A percentile compares a stretch with the other conserved stretches of the same genome.
Conservation (phyloP, 1,140 invertebrate genomes). For the Anastrepha ludens region DNA sequence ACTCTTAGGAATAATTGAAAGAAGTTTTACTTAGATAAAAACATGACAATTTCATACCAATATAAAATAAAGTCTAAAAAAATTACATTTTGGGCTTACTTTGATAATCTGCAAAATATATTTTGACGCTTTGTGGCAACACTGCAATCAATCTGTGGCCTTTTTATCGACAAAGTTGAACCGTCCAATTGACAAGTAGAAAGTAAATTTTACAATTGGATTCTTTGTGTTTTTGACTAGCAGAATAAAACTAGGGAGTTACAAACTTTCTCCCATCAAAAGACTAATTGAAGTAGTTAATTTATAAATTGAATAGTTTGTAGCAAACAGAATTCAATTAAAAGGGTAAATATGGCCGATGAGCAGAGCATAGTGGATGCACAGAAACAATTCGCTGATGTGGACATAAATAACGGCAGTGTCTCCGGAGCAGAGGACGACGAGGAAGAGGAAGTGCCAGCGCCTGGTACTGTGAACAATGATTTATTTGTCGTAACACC, state of each 20-base stretch:
- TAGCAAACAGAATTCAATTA: neutral
- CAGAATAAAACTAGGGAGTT: slow-evolving; percentile 6
- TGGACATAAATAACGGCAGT: slow-evolving; percentile 72
- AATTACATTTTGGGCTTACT: too few species aligned
- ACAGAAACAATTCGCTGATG: slow-evolving; percentile 69
- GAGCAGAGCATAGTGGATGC: slow-evolving; percentile 19
- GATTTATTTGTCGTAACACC: slow-evolving; percentile 69
- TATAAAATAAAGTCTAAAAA: too few species aligned
- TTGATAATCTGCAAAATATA: too few species aligned
- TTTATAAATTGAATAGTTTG: neutral
- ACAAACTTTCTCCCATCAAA: neutral
- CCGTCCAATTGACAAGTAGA: slow-evolving; percentile 22
- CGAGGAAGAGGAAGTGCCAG: slow-evolving; percentile 68
- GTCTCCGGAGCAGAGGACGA: slow-evolving; percentile 61
- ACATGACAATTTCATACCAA: too few species aligned
- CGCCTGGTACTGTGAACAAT: slow-evolving; percentile 65
- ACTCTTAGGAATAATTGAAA: too few species aligned
- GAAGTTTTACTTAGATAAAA: too few species aligned
- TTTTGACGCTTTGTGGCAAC: too few species aligned
- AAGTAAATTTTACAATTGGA: slow-evolving; percentile 8
- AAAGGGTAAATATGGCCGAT: slow-evolving; percentile 20
- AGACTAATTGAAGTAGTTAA: slow-evolving; percentile 3
- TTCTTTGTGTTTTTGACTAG: slow-evolving; percentile 41
- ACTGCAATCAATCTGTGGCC: neutral
- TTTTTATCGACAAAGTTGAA: slow-evolving; percentile 38